Evolutionary conservation across 2,888 invertebrate species (phyloP).

Genomic region (Azorinus chamasolen): DNA sequence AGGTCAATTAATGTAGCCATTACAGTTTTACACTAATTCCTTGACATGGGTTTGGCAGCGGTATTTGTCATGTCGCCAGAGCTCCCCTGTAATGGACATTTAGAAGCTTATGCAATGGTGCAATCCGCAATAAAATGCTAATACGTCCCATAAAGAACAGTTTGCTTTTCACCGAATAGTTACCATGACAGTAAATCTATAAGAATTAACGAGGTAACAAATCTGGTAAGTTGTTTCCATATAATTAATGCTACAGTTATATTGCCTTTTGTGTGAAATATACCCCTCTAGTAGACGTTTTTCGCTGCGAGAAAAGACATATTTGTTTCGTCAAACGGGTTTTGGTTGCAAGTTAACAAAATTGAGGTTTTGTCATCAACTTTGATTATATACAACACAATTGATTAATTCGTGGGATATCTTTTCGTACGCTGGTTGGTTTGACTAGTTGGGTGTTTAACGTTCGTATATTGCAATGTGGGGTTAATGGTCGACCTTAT

Average conservation of each 20-base stretch:
- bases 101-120: constrained; percentile 39
- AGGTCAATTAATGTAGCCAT: too few species aligned
- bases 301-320: constrained; percentile 24
- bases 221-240: constrained; percentile 44
- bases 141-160: constrained; percentile 52
- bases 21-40: too few species aligned
- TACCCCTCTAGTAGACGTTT: constrained; percentile 32
- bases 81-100: constrained; percentile 54
- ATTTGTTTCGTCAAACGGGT: constrained; percentile 27
- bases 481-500: too few species aligned
- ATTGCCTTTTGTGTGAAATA: constrained; percentile 42
- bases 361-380: constrained; percentile 31
- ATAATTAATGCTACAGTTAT: constrained; percentile 42
- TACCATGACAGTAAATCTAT: constrained; percentile 35
- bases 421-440: too few species aligned
- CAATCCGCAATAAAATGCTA: constrained; percentile 55
- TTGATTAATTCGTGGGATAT: too few species aligned
- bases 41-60: background rate
- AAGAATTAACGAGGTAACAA: constrained; percentile 49
- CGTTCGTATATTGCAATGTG: too few species aligned
- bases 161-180: constrained; percentile 57
- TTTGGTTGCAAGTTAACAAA: constrained; percentile 48
- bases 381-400: too few species aligned
- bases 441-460: too few species aligned
- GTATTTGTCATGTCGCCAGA: constrained; percentile 45